Evolutionary conservation across 1,140 invertebrate species (phyloP).

Genomic region (Drosophila guanche): DNA sequence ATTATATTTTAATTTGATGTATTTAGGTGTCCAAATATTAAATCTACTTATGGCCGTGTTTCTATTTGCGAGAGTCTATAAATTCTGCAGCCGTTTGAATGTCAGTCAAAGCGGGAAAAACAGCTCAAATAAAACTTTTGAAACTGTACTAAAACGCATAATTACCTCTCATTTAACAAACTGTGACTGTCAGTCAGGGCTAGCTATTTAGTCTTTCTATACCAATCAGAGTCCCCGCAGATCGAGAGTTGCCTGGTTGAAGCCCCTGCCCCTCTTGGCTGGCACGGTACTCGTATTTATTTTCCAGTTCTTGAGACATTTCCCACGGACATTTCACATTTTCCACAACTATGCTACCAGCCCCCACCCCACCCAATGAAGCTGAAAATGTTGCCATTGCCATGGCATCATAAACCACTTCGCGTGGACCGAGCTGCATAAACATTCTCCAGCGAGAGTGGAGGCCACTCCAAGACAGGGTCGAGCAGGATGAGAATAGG

Average conservation of each 20-base stretch:
- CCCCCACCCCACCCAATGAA: constrained; percentile 13
- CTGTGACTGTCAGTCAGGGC: too few species aligned
- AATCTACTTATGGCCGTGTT: too few species aligned
- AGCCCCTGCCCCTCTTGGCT: constrained; percentile 82
- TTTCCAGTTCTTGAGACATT: constrained; percentile 1
- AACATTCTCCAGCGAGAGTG: constrained; percentile 44
- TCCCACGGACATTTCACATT: constrained; percentile 31
- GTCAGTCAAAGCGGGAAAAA: too few species aligned
- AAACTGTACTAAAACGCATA: too few species aligned
- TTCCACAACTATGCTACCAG: constrained; percentile 20
- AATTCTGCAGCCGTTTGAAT: too few species aligned
- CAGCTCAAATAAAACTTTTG: too few species aligned
- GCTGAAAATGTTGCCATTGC: constrained; percentile 51
- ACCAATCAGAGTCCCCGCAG: constrained; percentile 84
- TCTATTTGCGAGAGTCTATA: too few species aligned
- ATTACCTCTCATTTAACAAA: too few species aligned
- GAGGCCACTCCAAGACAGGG: constrained; percentile 23
- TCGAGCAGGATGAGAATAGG: constrained; percentile 10
- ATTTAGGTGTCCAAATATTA: background rate
- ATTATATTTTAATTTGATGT: too few species aligned
- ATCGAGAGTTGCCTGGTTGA: constrained; percentile 97
- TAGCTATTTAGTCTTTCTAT: too few species aligned
- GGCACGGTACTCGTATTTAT: background rate
- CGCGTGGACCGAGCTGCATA: constrained; percentile 39
- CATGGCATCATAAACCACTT: constrained; percentile 54